A percentile compares a stretch with the other conserved stretches of the same genome.
Conservation (phyloP, 1,140 invertebrate species). For the Penaeus japonicus region DNA sequence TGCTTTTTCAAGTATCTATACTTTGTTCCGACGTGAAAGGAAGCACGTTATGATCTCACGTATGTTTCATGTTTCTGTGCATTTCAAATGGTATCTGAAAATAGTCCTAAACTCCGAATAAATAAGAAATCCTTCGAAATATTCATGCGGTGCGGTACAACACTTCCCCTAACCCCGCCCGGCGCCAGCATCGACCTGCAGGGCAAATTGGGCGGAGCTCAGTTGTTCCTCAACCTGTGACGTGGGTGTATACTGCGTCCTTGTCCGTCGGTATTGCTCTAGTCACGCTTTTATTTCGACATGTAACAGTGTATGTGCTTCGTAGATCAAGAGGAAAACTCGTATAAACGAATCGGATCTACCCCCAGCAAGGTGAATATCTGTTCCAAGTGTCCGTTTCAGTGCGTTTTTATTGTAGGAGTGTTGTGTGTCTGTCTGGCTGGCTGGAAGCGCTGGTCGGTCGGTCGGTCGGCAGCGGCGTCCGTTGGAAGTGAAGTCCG, state of each 20-base stretch:
- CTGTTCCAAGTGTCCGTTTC: background rate
- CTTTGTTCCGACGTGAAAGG: background rate
- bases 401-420: background rate
- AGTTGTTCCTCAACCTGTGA: constrained; percentile 11
- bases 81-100: background rate
- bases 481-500: constrained; percentile 1
- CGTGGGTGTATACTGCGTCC: background rate
- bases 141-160: background rate
- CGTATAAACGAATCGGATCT: background rate
- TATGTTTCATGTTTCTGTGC: background rate
- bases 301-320: constrained; percentile 36
- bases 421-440: no score
- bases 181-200: constrained; percentile 44
- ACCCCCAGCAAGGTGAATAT: constrained; percentile 27
- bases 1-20: background rate
- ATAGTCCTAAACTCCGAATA: background rate
- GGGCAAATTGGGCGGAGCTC: constrained; percentile 36
- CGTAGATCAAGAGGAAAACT: constrained; percentile 31
- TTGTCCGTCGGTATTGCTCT: constrained; percentile 4
- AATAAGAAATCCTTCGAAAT: no score
- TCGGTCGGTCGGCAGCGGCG: no score
- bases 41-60: background rate
- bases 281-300: constrained; percentile 23
- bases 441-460: constrained; percentile 2
- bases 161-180: background rate